Base-by-base conservation (phyloP, 2,797 vertebrate genomes). In the Aselliscus stoliczkanus region DNA sequence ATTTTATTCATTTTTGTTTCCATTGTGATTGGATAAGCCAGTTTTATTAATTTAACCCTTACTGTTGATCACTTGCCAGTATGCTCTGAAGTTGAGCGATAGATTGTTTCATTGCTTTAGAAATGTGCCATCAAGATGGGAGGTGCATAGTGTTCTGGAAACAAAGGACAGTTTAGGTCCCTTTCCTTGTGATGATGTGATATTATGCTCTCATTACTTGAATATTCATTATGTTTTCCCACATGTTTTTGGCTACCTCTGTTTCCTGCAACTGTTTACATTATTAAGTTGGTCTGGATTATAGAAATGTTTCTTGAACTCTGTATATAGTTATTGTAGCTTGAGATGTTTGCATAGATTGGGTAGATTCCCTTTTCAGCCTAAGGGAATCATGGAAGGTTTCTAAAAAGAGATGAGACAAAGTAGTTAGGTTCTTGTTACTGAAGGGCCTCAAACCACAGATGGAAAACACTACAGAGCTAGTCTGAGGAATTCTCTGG, bases 201-300 rank as follows among this genome's bases (percentile, higher is more conserved):
- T 95, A 92, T 96, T 95, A 86, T 92, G 91, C 96, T 97, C 95
- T 90, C 58, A 64, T 96, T 96, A 95, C 97, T 97, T 97, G 97
- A 97, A 96, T 97, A 96, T 97, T 97, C 95, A 95, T 97, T 97
- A 96, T 95, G 90, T 69, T 94, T 96, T 96, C 97, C 95, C 85
- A 96, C 93, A 90, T 95, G 73, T 85, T 96, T 96, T 96, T 97
- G 97, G 97, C 97, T 97, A 95, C 90, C 69, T 96, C 85, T 95
- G 88, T 93, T 97, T 97, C 96, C 96, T 97, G 95, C 77, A 96
- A 97, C 96, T 96, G 97, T 97, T 97, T 97, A 96, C 96, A 95
- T 96, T 97, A 96, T 97, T 97, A 96, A 96, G 69, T 95, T 91
- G 82, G 85, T 94, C 88, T 96, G 94, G 73, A 60, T 97, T 96